Evolutionary conservation across 2,888 invertebrate genomes (phyloP).

Genomic region (Chydorus sphaericus): DNA sequence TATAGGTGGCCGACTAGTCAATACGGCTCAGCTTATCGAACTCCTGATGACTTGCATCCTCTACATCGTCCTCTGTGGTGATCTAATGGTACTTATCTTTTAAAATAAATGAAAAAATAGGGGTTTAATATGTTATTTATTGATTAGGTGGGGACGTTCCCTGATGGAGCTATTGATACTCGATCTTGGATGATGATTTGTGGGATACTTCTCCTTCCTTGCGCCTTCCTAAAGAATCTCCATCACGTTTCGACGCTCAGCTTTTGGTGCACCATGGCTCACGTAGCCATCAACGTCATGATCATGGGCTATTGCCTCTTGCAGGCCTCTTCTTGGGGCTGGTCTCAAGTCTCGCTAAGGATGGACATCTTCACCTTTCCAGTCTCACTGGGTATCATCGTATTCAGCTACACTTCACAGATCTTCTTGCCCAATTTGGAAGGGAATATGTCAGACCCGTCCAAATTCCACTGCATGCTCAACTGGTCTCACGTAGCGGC

Average conservation of each 20-base stretch:
- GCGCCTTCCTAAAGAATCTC: constrained; percentile 83
- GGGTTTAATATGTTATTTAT: no score
- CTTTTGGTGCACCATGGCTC: constrained; percentile 98
- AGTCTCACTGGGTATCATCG: constrained; percentile 94
- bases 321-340: constrained; percentile 85
- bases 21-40: constrained; percentile 90
- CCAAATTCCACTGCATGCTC: constrained; percentile 92
- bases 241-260: constrained; percentile 85
- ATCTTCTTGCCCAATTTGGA: constrained; percentile 96
- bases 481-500: constrained; percentile 98
- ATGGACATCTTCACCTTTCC: constrained; percentile 94
- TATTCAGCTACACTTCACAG: constrained; percentile 98
- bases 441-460: constrained; percentile 84
- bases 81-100: no score
- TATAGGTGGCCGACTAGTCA: constrained; percentile 78
- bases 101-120: no score
- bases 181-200: constrained; percentile 96
- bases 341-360: constrained; percentile 32
- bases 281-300: constrained; percentile 90
- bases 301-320: constrained; percentile 90
- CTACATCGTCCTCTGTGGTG: constrained; percentile 95
- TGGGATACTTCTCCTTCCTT: constrained; percentile 78
- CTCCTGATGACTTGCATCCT: constrained; percentile 97
- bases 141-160: constrained; percentile 41
- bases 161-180: constrained; percentile 22